Percentiles rank a stretch among this genome's conserved stretches.
Conservation (phyloP, 2,113 vertebrate species). For the Xenopus laevis region DNA sequence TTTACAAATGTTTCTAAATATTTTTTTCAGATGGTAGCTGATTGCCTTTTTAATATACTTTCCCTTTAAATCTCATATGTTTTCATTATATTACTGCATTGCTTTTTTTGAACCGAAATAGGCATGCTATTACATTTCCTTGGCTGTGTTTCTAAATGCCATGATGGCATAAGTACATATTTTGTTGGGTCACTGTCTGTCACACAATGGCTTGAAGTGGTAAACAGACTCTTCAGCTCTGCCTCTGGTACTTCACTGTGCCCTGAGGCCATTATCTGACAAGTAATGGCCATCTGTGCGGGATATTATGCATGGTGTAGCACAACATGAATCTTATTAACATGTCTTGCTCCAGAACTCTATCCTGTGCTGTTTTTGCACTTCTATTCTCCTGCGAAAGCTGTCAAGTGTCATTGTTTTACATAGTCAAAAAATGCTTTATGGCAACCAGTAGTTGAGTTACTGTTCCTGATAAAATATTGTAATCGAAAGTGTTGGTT, state of each 20-base stretch:
- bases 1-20: too few species aligned
- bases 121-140: neutral
- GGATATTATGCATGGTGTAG: constrained; percentile 4
- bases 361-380: neutral
- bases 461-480: neutral
- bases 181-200: constrained; percentile 8
- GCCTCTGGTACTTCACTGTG: constrained; percentile 17
- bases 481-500: constrained; percentile 11
- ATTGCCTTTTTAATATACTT: too few species aligned
- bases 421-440: neutral
- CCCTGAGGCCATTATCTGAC: constrained; percentile 31
- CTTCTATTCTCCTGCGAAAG: neutral
- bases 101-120: too few species aligned
- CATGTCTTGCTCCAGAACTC: neutral
- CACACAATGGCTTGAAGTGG: constrained; percentile 28
- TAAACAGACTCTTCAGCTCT: neutral
- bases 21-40: too few species aligned
- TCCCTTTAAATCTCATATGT: too few species aligned
- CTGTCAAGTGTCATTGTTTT: constrained; percentile 1
- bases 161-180: neutral
- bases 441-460: constrained; percentile 9
- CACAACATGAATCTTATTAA: constrained; percentile 2
- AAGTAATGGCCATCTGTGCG: constrained; percentile 20
- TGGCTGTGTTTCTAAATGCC: neutral
- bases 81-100: too few species aligned